Percentiles rank a stretch among this genome's conserved stretches.
Conservation (phyloP, 2,113 vertebrate species). For the Trematocara zebra region DNA sequence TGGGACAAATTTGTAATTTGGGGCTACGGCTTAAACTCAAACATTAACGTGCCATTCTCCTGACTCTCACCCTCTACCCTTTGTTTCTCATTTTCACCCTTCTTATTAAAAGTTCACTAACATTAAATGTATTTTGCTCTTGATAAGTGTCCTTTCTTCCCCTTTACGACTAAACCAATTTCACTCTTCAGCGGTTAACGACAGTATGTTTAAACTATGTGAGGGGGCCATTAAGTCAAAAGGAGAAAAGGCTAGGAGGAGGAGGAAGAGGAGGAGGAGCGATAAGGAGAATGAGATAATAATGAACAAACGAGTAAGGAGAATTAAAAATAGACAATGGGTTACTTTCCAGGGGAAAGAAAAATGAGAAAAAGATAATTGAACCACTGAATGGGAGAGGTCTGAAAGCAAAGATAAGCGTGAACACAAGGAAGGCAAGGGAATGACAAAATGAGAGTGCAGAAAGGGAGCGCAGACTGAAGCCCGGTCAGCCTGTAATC, state of each 20-base stretch:
- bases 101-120: slow-evolving; percentile 2
- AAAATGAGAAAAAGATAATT: slow-evolving; percentile 28
- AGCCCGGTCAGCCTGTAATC: slow-evolving; percentile 62
- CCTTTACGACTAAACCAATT: not conserved
- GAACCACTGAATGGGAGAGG: slow-evolving; percentile 6
- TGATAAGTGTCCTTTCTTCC: not conserved
- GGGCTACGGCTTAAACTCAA: not conserved
- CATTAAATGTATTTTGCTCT: not conserved
- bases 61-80: not conserved
- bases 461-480: slow-evolving; percentile 24
- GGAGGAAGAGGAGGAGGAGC: not conserved
- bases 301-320: not conserved
- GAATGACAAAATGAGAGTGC: slow-evolving; percentile 26
- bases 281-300: not conserved
- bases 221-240: not conserved
- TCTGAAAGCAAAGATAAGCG: slow-evolving; percentile 21
- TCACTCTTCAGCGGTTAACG: slow-evolving; percentile 19
- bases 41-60: not conserved
- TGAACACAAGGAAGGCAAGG: slow-evolving; percentile 1
- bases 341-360: not conserved
- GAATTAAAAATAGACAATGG: slow-evolving; percentile 18
- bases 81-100: not conserved
- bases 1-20: not conserved
- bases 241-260: not conserved
- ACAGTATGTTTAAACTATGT: not conserved